A percentile compares a stretch with the other conserved stretches of the same genome.
phyloP scores from a whole-genome alignment of 2,113 vertebrate species.

The Daubentonia madagascariensis region DNA sequence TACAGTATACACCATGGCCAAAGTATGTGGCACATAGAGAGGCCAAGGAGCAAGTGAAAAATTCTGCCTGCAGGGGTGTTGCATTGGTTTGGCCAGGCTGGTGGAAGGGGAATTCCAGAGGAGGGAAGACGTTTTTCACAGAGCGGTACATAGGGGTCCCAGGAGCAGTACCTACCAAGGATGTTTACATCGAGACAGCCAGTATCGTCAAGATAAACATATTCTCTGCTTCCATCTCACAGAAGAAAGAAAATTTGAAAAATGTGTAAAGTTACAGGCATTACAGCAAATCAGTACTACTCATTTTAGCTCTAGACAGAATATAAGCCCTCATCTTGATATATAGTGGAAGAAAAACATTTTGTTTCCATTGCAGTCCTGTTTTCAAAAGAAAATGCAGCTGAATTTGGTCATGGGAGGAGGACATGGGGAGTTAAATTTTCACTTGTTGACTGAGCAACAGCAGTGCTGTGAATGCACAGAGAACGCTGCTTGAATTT shows the following conservation, averaged over 20 bases:
- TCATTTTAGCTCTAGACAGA: background rate
- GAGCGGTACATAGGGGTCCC: accelerated
- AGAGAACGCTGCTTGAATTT: background rate
- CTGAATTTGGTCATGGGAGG: background rate
- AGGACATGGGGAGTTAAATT: background rate
- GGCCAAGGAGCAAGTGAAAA: background rate
- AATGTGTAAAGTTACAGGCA: background rate
- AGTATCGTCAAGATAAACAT: background rate
- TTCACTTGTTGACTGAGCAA: background rate
- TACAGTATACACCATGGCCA: accelerated
- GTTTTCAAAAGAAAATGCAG: constrained; percentile 16
- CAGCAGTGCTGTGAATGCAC: background rate
- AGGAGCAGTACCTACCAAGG: background rate
- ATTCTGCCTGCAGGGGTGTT: background rate
- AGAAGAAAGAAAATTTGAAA: background rate
- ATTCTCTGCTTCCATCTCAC: background rate
- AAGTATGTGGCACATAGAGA: accelerated
- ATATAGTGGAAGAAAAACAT: background rate
- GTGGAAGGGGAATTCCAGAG: accelerated
- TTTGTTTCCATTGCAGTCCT: background rate
- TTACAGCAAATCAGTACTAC: background rate
- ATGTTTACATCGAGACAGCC: background rate
- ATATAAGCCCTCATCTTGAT: background rate
- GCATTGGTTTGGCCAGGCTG: background rate
- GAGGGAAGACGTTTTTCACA: background rate